Percentiles rank a stretch among this genome's conserved stretches.
phyloP scores from a whole-genome alignment of 2,113 vertebrate genomes.

The Edolisoma coerulescens region DNA sequence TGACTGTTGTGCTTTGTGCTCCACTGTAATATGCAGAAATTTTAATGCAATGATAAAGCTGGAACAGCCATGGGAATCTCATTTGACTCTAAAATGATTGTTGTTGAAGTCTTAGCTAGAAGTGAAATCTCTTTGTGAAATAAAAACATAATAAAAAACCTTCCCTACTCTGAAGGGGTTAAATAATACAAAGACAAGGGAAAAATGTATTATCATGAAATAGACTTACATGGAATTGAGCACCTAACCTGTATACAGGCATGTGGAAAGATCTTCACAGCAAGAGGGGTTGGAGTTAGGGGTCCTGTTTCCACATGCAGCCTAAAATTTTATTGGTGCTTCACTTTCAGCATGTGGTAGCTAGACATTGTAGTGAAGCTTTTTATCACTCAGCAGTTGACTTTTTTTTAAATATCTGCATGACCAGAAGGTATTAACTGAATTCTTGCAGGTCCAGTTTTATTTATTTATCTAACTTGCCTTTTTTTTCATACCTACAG shows the following conservation, averaged over 20 bases:
- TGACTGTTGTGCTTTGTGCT: not conserved
- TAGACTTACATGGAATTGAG: not conserved
- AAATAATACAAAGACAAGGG: not conserved
- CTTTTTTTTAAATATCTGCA: not conserved
- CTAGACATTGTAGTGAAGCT: not conserved
- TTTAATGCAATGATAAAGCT: not conserved
- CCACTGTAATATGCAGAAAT: not conserved
- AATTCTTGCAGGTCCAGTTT: not conserved
- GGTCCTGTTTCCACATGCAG: not conserved
- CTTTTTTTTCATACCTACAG: not conserved
- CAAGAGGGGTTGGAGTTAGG: not conserved
- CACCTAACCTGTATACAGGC: not conserved
- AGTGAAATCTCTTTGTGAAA: not conserved
- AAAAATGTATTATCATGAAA: not conserved
- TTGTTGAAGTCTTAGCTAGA: not conserved
- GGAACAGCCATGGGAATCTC: not conserved
- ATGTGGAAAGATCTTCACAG: not conserved
- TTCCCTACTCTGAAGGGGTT: not conserved
- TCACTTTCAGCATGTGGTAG: not conserved
- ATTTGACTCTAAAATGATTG: not conserved
- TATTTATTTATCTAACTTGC: not conserved
- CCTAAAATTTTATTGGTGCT: not conserved
- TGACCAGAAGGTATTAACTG: not conserved
- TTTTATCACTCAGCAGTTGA: not conserved
- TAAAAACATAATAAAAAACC: not conserved